Evolutionary conservation across 2,797 vertebrate genomes (phyloP).

Genomic region (Spheniscus humboldti): DNA sequence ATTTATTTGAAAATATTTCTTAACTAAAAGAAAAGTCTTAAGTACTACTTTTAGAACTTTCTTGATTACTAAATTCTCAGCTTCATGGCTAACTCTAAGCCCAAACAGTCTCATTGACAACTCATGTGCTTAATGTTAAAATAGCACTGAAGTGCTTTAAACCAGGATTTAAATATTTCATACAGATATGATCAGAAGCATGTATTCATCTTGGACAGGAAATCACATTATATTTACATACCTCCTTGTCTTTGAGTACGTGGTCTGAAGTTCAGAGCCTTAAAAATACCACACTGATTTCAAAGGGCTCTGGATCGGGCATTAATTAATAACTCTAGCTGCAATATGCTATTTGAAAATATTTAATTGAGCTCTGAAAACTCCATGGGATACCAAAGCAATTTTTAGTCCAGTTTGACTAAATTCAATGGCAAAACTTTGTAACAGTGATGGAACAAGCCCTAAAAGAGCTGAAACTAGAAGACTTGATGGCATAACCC

Average conservation of each 20-base stretch:
- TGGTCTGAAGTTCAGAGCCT: conserved; percentile 41
- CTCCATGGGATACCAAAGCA: background rate
- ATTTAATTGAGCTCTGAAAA: conserved; percentile 25
- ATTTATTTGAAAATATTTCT: conserved; percentile 27
- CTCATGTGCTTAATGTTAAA: background rate
- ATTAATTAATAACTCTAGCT: conserved; percentile 16
- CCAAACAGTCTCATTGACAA: background rate
- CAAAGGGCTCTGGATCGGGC: background rate
- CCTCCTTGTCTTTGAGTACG: background rate
- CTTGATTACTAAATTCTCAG: background rate
- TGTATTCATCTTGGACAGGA: conserved; percentile 23
- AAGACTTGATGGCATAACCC: background rate
- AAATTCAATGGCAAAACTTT: background rate
- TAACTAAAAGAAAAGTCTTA: background rate
- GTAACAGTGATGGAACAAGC: background rate
- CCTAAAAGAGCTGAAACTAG: background rate
- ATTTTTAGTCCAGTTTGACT: background rate
- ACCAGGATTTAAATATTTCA: conserved; percentile 18
- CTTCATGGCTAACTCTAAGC: background rate
- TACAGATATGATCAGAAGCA: conserved; percentile 30
- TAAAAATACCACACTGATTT: background rate
- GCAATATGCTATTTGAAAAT: conserved; percentile 40
- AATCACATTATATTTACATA: conserved; percentile 30
- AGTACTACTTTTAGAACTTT: background rate
- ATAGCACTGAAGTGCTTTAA: background rate